Evolutionary conservation across 2,113 vertebrate genomes (phyloP).

Genomic region (Acanthisitta chloris): DNA sequence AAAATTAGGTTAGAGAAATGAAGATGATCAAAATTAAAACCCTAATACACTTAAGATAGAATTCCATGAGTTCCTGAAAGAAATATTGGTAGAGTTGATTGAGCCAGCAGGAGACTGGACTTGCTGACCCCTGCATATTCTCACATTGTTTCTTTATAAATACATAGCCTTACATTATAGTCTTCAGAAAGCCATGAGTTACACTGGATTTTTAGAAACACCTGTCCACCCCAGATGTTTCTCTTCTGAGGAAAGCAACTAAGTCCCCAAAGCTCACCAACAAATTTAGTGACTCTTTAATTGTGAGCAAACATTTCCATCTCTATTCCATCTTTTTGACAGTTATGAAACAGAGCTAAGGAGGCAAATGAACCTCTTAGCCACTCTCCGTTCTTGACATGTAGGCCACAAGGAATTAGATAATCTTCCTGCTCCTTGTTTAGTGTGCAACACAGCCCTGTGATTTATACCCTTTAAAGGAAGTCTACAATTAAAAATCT

Average conservation of each 20-base stretch:
- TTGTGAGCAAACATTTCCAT: background rate
- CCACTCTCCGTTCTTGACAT: background rate
- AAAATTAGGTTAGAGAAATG: background rate
- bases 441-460: background rate
- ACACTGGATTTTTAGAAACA: background rate
- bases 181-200: background rate
- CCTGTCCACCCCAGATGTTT: background rate
- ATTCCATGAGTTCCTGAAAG: background rate
- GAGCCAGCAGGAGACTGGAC: background rate
- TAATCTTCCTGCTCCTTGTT: background rate
- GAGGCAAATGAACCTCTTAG: background rate
- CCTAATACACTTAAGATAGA: background rate
- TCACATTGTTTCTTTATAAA: background rate
- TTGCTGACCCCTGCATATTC: background rate
- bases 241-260: background rate
- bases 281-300: background rate
- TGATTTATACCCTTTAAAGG: background rate
- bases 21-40: background rate
- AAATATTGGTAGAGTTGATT: background rate
- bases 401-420: background rate
- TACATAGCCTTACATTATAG: background rate
- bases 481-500: background rate
- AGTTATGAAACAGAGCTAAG: background rate
- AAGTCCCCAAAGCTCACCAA: background rate
- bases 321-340: background rate